A percentile compares a stretch with the other conserved stretches of the same genome.
Conservation (phyloP, 2,113 vertebrate genomes). For the Sterrhoptilus dennistouni region DNA sequence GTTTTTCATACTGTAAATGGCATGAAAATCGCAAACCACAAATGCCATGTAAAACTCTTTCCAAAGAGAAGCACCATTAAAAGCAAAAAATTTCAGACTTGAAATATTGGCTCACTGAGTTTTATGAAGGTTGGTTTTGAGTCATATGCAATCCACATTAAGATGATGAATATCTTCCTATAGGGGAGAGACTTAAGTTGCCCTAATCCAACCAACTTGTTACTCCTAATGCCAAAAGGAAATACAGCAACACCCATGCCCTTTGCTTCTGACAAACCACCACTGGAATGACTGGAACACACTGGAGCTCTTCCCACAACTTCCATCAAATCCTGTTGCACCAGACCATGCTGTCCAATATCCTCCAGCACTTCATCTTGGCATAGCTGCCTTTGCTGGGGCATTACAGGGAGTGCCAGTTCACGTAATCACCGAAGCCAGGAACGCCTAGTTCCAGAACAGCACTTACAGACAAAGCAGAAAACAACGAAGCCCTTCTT, state of each 20-base stretch:
- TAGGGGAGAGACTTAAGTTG: constrained; percentile 51
- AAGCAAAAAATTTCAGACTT: constrained; percentile 3
- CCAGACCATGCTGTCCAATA: background rate
- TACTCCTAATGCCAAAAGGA: constrained; percentile 54
- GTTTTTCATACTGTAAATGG: background rate
- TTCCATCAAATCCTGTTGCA: constrained; percentile 15
- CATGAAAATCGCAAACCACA: constrained; percentile 1
- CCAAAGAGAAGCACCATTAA: background rate
- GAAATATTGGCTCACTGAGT: constrained; percentile 5
- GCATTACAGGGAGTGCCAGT: constrained; percentile 38
- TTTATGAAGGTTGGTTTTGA: constrained; percentile 55
- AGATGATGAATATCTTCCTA: constrained; percentile 62
- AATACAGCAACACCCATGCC: constrained; percentile 56
- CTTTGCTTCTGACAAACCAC: constrained; percentile 50
- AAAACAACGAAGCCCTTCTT: constrained; percentile 42
- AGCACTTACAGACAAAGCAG: constrained; percentile 20
- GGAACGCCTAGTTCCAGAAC: constrained; percentile 64
- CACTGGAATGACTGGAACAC: constrained; percentile 32
- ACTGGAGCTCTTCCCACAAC: constrained; percentile 14
- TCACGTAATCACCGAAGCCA: background rate
- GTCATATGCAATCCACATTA: constrained; percentile 42
- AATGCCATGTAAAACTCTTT: background rate
- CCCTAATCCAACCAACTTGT: constrained; percentile 39
- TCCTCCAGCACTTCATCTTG: constrained; percentile 3
- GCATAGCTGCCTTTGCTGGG: constrained; percentile 26